Evolutionary conservation across 2,888 invertebrate species (phyloP).

Genomic region (Girardia tigrina): DNA sequence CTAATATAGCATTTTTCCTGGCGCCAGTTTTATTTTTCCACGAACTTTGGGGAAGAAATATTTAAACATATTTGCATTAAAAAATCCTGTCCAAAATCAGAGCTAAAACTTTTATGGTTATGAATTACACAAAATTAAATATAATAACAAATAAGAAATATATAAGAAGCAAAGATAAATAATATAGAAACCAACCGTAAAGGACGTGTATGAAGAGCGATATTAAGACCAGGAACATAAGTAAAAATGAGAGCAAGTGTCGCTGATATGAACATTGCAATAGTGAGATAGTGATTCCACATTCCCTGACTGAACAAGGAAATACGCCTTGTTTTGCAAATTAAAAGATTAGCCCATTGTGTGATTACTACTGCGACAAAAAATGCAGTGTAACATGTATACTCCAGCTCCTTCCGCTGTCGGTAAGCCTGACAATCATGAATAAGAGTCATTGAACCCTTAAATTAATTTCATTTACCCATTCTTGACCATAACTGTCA

Average conservation of each 20-base stretch:
- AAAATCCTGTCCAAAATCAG: too few species aligned
- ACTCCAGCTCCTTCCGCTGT: conserved; percentile 35
- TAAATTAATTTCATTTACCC: too few species aligned
- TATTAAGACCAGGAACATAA: conserved; percentile 23
- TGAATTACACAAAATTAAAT: too few species aligned
- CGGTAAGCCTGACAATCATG: conserved; percentile 29
- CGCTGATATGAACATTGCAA: conserved; percentile 7
- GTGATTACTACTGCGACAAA: conserved; percentile 36
- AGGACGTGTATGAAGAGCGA: conserved; percentile 20
- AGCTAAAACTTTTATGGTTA: too few species aligned
- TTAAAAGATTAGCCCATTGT: conserved; percentile 36
- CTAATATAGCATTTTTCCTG: too few species aligned
- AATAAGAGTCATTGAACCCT: too few species aligned
- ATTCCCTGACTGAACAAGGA: conserved; percentile 25
- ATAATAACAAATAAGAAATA: too few species aligned
- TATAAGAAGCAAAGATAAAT: too few species aligned
- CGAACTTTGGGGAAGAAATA: too few species aligned
- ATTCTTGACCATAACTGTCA: conserved; percentile 20
- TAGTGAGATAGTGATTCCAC: conserved; percentile 30
- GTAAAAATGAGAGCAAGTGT: neutral
- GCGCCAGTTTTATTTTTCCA: too few species aligned
- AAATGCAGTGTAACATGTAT: conserved; percentile 36
- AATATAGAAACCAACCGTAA: neutral
- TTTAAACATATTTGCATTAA: too few species aligned
- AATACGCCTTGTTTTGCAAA: conserved; percentile 35